Evolutionary conservation across 2,888 invertebrate species (phyloP).

Genomic region (Cartodere bifasciata): DNA sequence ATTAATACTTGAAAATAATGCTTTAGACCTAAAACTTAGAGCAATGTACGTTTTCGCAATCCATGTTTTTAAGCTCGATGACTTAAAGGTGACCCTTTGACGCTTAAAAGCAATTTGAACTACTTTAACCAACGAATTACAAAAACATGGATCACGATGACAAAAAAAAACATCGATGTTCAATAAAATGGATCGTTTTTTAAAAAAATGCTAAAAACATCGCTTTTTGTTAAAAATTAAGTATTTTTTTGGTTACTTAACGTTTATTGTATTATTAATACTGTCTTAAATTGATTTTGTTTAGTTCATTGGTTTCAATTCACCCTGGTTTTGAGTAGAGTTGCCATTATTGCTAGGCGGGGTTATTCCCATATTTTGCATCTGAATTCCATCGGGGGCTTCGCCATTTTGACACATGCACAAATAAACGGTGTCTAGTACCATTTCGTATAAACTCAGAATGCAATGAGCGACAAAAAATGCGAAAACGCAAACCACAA

Average conservation of each 20-base stretch:
- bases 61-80: no score
- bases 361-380: constrained; percentile 62
- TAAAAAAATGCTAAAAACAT: neutral
- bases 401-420: constrained; percentile 92
- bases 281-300: neutral
- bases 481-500: constrained; percentile 71
- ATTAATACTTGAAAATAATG: no score
- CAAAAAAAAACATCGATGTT: neutral
- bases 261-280: neutral
- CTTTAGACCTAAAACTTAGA: no score
- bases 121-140: no score
- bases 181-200: neutral
- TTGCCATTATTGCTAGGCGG: constrained; percentile 20
- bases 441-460: constrained; percentile 90
- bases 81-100: no score
- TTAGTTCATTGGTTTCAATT: constrained; percentile 37
- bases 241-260: no score
- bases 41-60: no score
- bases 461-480: constrained; percentile 91
- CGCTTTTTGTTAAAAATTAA: neutral
- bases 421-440: constrained; percentile 84
- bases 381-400: constrained; percentile 70
- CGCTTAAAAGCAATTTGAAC: no score
- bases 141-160: no score
- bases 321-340: constrained; percentile 27